A percentile compares a stretch with the other conserved stretches of the same genome.
Evolutionary conservation across 2,797 vertebrate genomes (phyloP).

Genomic region (Darevskia nairensis): DNA sequence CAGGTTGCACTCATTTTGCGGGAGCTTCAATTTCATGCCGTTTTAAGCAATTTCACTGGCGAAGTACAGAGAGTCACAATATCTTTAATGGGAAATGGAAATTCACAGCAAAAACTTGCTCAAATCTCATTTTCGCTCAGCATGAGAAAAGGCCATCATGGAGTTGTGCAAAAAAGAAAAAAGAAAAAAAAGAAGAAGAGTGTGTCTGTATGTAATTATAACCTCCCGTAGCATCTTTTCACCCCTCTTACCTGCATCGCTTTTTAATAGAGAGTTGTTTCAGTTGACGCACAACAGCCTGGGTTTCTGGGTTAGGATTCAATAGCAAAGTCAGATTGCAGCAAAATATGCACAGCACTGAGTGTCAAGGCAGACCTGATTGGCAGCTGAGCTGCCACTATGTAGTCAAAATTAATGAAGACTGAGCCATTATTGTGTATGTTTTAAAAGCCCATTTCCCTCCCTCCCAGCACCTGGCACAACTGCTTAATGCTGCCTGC

Average conservation of each 20-base stretch:
- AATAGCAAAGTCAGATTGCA: not conserved
- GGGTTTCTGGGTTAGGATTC: conserved; percentile 7
- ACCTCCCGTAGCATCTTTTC: conserved; percentile 42
- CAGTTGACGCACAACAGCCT: conserved; percentile 20
- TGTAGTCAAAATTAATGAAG: conserved; percentile 36
- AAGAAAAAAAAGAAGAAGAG: not conserved
- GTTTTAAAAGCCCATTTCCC: conserved; percentile 23
- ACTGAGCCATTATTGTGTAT: not conserved
- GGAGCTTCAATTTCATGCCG: conserved; percentile 69
- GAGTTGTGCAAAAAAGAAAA: not conserved
- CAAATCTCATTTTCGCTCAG: conserved; percentile 63
- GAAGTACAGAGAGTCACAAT: conserved; percentile 50
- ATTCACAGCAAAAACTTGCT: conserved; percentile 63
- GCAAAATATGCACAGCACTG: conserved; percentile 32
- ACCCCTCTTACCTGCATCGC: not conserved
- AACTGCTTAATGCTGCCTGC: not conserved
- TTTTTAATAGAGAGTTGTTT: conserved; percentile 33
- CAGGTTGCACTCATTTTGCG: conserved; percentile 63
- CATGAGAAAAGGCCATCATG: conserved; percentile 31
- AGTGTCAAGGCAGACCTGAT: conserved; percentile 5
- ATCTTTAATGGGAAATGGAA: conserved; percentile 72
- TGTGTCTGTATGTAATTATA: conserved; percentile 33
- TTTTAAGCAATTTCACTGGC: conserved; percentile 69
- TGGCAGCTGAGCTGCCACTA: conserved; percentile 32
- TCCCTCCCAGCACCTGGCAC: not conserved